Evolutionary conservation across 2,888 invertebrate genomes (phyloP), one percentile per base, ranked within the genome.

Genomic region (Mystacides longicornis): DNA sequence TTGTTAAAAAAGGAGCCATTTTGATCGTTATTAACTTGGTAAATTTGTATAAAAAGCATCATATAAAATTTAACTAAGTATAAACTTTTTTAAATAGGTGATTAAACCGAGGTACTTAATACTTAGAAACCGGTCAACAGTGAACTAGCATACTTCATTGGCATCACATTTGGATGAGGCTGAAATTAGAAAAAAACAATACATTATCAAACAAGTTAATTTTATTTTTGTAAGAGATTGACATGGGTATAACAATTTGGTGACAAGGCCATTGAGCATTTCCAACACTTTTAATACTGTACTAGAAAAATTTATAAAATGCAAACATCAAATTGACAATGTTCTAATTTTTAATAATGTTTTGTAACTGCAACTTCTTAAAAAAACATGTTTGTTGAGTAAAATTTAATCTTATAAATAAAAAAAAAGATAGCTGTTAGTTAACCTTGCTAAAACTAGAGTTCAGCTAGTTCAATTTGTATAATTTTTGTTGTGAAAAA

Each of bases 81-180:
- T 27, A 27, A 7, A 27, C 37, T 14, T 37, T 37, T 37, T 37
- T 16, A 27, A 27, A 7, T n/a, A n/a, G n/a, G n/a, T n/a, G n/a
- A n/a, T n/a, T n/a, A n/a, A n/a, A n/a, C n/a, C n/a, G 14, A 37
- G 16, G 37, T 14, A 14, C 16, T 37, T 37, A 37, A 14, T 37
- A 37, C n/a, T n/a, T n/a, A n/a, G n/a, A n/a, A n/a, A n/a, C 37
- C 37, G 14, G 37, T 37, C 16, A 92, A 79, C 70, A 93, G 77
- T 55, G 88, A 84, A 71, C 88, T 91, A 65, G 96, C 96, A 74
- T 97, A 97, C 61, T 90, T 92, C 97, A 97, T 97, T 59, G 97
- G 95, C 77, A 91, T 93, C 60, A 97, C 91, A 73, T 95, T 87
- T 18, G 97, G 97, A 80, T 98, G 97, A 67, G 93, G 89, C 93